These are phyloP conservation scores for Melikaiella ostensackeni DNA, from an alignment of 2,888 invertebrate species.

Conservation along the genomic window DNA sequence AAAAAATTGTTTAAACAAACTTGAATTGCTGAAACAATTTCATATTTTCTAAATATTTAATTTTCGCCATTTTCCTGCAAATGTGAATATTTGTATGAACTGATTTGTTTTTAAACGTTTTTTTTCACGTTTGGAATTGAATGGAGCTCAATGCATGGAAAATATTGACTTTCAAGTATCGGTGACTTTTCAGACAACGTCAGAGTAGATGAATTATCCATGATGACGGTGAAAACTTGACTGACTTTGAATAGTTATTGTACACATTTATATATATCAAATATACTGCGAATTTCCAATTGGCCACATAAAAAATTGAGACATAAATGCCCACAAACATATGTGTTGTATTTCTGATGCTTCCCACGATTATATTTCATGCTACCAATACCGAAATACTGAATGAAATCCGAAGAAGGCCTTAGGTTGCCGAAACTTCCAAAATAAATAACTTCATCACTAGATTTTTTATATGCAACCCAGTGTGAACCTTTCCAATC, in stretches of 20 bases:
- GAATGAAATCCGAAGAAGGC: slow-evolving; percentile 64
- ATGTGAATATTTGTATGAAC: too few relatives aligned
- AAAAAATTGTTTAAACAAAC: too few relatives aligned
- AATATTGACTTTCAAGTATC: slow-evolving; percentile 57
- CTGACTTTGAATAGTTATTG: slow-evolving; percentile 41
- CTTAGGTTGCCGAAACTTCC: slow-evolving; percentile 71
- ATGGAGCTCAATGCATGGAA: slow-evolving; percentile 61
- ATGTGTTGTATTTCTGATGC: slow-evolving; percentile 61
- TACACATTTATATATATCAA: not conserved
- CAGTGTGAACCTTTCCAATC: slow-evolving; percentile 66
- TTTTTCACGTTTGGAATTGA: too few relatives aligned
- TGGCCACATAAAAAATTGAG: slow-evolving; percentile 43
- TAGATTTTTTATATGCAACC: slow-evolving; percentile 61
- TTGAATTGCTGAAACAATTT: too few relatives aligned
- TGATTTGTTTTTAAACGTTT: too few relatives aligned
- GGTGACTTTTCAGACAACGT: slow-evolving; percentile 60
- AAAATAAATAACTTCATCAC: slow-evolving; percentile 65
- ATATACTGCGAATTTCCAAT: not conserved
- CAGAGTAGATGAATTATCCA: slow-evolving; percentile 58
- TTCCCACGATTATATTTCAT: slow-evolving; percentile 62
- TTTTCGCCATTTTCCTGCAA: too few relatives aligned
- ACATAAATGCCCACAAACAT: slow-evolving; percentile 54
- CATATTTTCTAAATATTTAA: too few relatives aligned
- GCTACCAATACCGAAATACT: slow-evolving; percentile 51
- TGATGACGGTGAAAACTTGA: slow-evolving; percentile 39